Base-by-base conservation (phyloP, 2,113 vertebrate species). In the Grammomys dolichurus region DNA sequence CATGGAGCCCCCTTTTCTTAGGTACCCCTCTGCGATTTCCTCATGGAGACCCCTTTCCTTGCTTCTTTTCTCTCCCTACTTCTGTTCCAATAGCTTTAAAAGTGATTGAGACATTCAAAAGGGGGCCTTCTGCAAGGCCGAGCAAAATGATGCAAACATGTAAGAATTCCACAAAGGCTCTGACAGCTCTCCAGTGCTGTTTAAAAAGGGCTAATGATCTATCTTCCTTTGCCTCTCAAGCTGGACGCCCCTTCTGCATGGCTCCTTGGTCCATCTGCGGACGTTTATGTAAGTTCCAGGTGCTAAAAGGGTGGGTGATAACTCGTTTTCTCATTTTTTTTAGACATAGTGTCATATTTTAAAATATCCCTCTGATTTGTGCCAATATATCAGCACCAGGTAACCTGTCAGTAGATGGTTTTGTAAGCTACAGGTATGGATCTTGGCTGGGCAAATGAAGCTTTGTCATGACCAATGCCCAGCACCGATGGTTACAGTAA, bases 131-230 rank as follows among this genome's bases (percentile, higher is more conserved):
- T 81, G 60, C n/a, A 84, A 82, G 58, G 36, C 4, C 20, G 72
- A 51, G 54, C 24, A 58, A 92, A 73, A 89, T 58, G 40, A 88
- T 46, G 67, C 91, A 80, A 93, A 69, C 86, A 72, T 95, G 43
- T 51, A 81, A 93, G 93, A 48, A 48, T 51, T 67, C 93, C 60
- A 40, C 31, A 86, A 81, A 80, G 33, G 40, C 9, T 70, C n/a
- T 90, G 54, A 20, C 87, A 51, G 9, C n/a, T 84, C 93, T 93
- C 81, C 33, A 20, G 7, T 95, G 63, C 91, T 77, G 87, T 80
- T 33, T 58, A 75, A 93, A 91, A 80, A 63, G 82, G 51, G 46
- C 33, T 91, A 89, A 78, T 2, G 26, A 87, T 84, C 40, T 31
- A 69, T 69, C 84, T 63, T 82, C 19, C 75, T 88, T 80, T 46